A percentile compares a stretch with the other conserved stretches of the same genome.
phyloP scores from a whole-genome alignment of 2,797 vertebrate species.

The Diglossa cyanea region DNA sequence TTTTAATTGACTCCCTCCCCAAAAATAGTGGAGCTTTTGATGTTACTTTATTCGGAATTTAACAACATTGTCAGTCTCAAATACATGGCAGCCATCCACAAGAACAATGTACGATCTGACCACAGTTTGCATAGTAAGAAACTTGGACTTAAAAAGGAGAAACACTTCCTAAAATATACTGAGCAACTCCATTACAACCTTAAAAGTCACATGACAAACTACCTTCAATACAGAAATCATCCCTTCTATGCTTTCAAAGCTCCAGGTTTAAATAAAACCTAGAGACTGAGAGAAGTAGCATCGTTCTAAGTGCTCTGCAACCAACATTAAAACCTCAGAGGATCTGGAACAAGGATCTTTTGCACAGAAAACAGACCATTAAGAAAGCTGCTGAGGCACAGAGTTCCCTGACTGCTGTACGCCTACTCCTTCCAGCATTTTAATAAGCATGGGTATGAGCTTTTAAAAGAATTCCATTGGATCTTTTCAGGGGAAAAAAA shows the following conservation, averaged over 20 bases:
- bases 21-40: background rate
- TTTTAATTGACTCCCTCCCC: conserved; percentile 17
- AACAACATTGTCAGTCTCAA: background rate
- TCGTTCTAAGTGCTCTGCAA: background rate
- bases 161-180: background rate
- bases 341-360: background rate
- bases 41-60: conserved; percentile 36
- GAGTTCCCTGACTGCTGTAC: background rate
- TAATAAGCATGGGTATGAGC: background rate
- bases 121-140: background rate
- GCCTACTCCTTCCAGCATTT: background rate
- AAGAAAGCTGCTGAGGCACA: background rate
- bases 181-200: background rate
- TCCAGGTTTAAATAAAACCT: background rate
- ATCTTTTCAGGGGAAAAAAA: background rate
- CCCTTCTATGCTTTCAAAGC: background rate
- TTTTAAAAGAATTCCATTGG: background rate
- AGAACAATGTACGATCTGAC: background rate
- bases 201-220: background rate
- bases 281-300: background rate
- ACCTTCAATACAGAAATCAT: background rate
- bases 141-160: background rate
- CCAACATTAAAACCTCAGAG: background rate
- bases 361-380: background rate
- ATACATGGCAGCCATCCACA: background rate